phyloP scores from a whole-genome alignment of 1,140 invertebrate genomes.

The Heliconius himera region DNA sequence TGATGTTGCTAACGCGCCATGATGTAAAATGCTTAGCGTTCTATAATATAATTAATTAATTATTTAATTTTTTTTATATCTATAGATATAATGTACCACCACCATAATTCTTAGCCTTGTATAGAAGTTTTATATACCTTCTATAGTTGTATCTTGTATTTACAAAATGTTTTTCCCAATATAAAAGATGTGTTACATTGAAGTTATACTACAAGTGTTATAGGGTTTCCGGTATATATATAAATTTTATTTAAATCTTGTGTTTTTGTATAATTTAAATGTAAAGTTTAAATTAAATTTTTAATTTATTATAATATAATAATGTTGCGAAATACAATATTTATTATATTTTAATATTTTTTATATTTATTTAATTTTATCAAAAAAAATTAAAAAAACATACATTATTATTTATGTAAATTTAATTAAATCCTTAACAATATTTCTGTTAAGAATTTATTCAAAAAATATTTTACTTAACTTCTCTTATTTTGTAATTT shows the following conservation, averaged over 20 bases:
- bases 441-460: no score
- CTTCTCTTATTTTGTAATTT: no score
- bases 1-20: neutral
- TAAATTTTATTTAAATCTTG: neutral
- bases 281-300: no score
- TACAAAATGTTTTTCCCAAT: neutral
- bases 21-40: neutral
- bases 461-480: no score
- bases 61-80: neutral
- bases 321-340: no score
- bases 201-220: slow-evolving; percentile 7
- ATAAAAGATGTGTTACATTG: neutral
- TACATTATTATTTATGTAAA: no score
- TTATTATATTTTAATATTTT: no score
- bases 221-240: slow-evolving; percentile 17
- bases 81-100: neutral
- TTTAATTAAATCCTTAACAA: no score
- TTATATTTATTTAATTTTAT: no score
- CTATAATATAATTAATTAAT: neutral
- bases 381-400: no score
- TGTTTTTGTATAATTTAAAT: no score
- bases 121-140: neutral
- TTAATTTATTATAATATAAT: no score
- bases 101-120: neutral
- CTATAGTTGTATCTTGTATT: neutral